Base-by-base conservation (phyloP, 2,888 invertebrate genomes). In the Teleogryllus oceanicus region DNA sequence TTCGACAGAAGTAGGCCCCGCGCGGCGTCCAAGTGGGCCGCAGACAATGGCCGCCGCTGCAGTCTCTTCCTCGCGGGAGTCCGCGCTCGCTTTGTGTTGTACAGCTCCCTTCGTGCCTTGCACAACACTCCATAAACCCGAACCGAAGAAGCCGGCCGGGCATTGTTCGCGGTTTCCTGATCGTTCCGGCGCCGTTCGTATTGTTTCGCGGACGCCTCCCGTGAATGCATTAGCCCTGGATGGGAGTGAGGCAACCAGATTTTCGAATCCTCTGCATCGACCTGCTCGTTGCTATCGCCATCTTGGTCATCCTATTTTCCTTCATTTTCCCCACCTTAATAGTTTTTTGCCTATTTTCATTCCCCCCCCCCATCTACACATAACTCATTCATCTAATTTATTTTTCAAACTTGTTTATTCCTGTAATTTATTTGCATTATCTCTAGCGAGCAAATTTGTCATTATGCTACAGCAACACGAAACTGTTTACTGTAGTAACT, bases 81-180 rank as follows among this genome's bases (percentile, higher is more conserved):
- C n/a, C 62, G n/a, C 11, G 62, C 62, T 62, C 62, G 62, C 62
- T 62, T 62, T 62, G 62, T 62, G 62, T 62, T 62, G 16, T 62
- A 62, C 62, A 62, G 62, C 62, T 62, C 62, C 13, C 62, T 62
- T 62, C 62, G 62, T 62, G n/a, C 62, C 62, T 62, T 62, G 62
- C 62, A 11, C 62, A 62, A 62, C 11, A 62, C 62, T 62, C 62
- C 62, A 62, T 62, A 62, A 62, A 62, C 62, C 62, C 16, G n/a
- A 62, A 62, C 62, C 62, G n/a, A 62, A 62, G 62, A 62, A 62
- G 62, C 62, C 62, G 62, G 62, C 16, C 62, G n/a, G 62, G 62
- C 62, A 62, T 62, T 62, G 62, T 62, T 62, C n/a, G 62, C 62
- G 13, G 62, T 62, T 62, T 62, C 62, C 62, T 62, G 62, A 62